A percentile compares a stretch with the other conserved stretches of the same genome.
Conservation (phyloP, 2,797 vertebrate species). For the Pipistrellus pygmaeus region DNA sequence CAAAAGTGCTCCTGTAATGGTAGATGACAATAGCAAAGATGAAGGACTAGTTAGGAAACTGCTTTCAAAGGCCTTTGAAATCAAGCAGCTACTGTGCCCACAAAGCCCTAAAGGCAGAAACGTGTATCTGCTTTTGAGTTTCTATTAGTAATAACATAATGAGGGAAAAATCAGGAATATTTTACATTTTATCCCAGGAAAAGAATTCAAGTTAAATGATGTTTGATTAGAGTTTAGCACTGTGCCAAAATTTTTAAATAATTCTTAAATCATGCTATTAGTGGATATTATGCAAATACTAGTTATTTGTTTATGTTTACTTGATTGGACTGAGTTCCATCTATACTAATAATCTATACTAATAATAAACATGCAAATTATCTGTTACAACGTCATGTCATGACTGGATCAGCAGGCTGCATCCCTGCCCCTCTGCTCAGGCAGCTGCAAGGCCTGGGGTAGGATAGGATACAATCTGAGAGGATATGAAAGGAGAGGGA, state of each 20-base stretch:
- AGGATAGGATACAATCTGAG: too few relatives aligned
- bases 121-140: neutral
- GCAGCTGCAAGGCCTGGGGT: too few relatives aligned
- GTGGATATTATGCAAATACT: neutral
- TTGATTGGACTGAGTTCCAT: neutral
- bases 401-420: too few relatives aligned
- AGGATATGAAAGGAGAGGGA: too few relatives aligned
- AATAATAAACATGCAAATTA: too few relatives aligned
- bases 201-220: slow-evolving; percentile 55
- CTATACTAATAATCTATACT: neutral
- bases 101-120: neutral
- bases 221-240: slow-evolving; percentile 13
- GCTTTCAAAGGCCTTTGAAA: neutral
- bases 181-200: slow-evolving; percentile 22
- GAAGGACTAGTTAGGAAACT: neutral
- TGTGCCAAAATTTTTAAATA: slow-evolving; percentile 20
- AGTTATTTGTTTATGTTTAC: slow-evolving; percentile 36
- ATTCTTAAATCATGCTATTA: slow-evolving; percentile 27
- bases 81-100: neutral
- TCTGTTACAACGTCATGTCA: too few relatives aligned
- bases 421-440: too few relatives aligned
- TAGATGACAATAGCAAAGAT: neutral
- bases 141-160: neutral
- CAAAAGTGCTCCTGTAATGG: neutral
- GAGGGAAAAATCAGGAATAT: neutral